Percentiles rank a stretch among this genome's conserved stretches.
phyloP scores from a whole-genome alignment of 2,888 invertebrate species.

The Pristionchus maxplancki region DNA sequence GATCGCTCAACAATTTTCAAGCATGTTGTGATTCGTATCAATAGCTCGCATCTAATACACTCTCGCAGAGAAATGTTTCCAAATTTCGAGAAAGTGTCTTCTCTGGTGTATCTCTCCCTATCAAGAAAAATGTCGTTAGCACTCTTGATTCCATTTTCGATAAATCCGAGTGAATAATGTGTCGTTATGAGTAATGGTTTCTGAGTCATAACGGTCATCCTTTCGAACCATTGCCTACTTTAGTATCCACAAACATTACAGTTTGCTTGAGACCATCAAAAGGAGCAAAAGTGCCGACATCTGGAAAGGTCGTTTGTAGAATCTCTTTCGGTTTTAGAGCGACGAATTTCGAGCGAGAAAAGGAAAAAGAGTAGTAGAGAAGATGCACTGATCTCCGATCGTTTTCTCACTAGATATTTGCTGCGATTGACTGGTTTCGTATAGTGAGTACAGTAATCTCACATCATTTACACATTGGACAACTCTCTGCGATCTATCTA shows the following conservation, averaged over 20 bases:
- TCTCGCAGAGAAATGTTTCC: no score
- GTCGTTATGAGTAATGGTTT: background rate
- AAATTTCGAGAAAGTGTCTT: no score
- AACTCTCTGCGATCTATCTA: background rate
- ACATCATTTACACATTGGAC: background rate
- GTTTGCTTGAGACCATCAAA: background rate
- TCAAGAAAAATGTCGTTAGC: no score
- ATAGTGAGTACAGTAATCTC: conserved; percentile 1
- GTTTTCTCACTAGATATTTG: background rate
- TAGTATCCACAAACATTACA: conserved; percentile 16
- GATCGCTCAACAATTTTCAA: background rate
- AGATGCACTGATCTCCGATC: background rate
- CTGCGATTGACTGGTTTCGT: background rate
- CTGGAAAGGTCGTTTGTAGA: background rate
- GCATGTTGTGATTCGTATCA: no score
- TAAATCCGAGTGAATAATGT: no score
- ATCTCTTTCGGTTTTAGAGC: background rate
- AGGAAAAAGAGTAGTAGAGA: background rate
- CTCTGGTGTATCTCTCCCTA: no score
- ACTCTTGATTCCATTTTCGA: no score
- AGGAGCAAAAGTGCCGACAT: background rate
- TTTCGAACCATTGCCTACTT: background rate
- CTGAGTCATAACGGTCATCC: conserved; percentile 11
- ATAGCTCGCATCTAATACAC: no score
- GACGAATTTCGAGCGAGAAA: background rate